Evolutionary conservation across 2,888 invertebrate species (phyloP).

Genomic region (Osmoderma eremita): DNA sequence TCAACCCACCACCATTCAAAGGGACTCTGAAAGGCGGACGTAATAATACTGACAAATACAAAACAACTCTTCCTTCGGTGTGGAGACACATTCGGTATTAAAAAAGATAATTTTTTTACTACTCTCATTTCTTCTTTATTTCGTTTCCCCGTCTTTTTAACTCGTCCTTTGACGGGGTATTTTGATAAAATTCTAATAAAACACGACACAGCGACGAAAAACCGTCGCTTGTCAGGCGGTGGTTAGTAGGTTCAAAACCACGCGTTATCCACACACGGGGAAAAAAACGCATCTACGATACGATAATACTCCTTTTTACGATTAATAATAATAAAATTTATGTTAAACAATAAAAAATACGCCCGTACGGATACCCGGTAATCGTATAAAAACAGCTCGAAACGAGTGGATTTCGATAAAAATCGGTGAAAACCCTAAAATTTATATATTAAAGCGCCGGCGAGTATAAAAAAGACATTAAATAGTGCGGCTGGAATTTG

Average conservation of each 20-base stretch:
- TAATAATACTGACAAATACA: neutral
- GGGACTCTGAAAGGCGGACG: no score
- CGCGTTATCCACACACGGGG: neutral
- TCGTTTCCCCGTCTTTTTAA: neutral
- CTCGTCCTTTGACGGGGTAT: no score
- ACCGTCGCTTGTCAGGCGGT: neutral
- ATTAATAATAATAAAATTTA: constrained; percentile 42
- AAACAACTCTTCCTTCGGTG: neutral
- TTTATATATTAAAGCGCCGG: constrained; percentile 42
- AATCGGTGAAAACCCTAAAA: constrained; percentile 47
- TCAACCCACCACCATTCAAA: no score
- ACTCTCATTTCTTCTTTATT: neutral
- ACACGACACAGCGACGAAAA: no score
- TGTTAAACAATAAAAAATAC: constrained; percentile 38
- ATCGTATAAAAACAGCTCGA: constrained; percentile 35
- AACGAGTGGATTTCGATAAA: constrained; percentile 43
- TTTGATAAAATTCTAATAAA: no score
- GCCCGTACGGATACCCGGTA: neutral
- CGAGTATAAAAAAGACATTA: constrained; percentile 50
- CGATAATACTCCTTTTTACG: constrained; percentile 21
- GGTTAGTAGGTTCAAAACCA: no score
- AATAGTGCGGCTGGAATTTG: constrained; percentile 49
- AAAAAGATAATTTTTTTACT: no score
- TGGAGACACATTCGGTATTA: constrained; percentile 1
- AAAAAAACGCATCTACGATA: no score